These are phyloP conservation scores for Ephestia elutella DNA, from an alignment of 1,140 invertebrate genomes.

Conservation along the genomic window DNA sequence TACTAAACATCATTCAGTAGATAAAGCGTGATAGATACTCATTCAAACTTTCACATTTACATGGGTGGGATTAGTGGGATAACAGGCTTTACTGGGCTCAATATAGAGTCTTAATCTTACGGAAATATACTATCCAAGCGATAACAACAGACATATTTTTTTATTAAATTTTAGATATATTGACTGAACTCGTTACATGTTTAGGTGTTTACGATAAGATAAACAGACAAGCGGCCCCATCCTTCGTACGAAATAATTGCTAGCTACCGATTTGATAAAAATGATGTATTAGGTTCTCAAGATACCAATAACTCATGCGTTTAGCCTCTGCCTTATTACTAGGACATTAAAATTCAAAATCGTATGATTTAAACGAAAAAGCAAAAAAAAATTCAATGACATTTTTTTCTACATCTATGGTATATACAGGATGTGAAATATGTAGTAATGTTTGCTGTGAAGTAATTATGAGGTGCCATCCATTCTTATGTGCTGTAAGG, in stretches of 20 bases:
- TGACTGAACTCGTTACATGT: neutral
- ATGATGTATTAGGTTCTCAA: constrained; percentile 26
- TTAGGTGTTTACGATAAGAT: constrained; percentile 9
- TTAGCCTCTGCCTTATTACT: constrained; percentile 13
- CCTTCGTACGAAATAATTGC: constrained; percentile 27
- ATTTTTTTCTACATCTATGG: no score
- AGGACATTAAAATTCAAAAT: constrained; percentile 10
- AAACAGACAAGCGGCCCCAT: constrained; percentile 13
- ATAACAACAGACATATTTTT: neutral
- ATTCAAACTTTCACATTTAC: no score
- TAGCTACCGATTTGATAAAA: constrained; percentile 29
- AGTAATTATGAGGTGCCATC: no score
- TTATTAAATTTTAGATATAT: neutral
- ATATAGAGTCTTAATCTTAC: no score
- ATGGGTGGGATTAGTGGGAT: no score
- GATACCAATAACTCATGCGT: neutral
- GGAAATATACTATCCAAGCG: no score
- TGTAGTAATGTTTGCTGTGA: no score
- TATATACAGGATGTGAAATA: neutral
- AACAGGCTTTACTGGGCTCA: no score
- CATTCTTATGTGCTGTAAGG: no score
- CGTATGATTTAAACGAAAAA: constrained; percentile 6
- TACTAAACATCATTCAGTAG: no score
- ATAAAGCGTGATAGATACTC: no score
- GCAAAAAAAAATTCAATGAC: neutral